These are phyloP conservation scores for Proctacanthus coquilletti DNA, from an alignment of 1,140 invertebrate genomes.

Conservation along the genomic window DNA sequence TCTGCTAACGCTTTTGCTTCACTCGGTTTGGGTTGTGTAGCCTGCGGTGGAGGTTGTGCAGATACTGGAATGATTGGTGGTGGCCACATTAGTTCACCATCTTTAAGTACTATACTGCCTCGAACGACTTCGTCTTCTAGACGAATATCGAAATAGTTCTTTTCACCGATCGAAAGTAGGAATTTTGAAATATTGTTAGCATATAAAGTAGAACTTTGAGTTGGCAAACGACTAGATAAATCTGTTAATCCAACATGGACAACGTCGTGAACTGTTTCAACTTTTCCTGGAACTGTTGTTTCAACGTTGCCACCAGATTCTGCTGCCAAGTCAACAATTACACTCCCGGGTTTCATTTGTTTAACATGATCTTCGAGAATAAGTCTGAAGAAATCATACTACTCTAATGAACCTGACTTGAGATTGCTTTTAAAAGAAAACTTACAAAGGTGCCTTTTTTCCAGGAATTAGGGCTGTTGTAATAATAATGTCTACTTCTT, in stretches of 20 bases:
- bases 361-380: constrained; percentile 56
- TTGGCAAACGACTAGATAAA: constrained; percentile 67
- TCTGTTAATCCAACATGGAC: constrained; percentile 76
- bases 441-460: constrained; percentile 54
- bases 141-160: constrained; percentile 66
- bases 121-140: constrained; percentile 74
- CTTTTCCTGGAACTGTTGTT: constrained; percentile 64
- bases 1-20: constrained; percentile 16
- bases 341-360: constrained; percentile 76
- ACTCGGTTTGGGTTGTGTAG: constrained; percentile 13
- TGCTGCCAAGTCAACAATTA: constrained; percentile 77
- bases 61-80: constrained; percentile 45
- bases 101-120: constrained; percentile 58
- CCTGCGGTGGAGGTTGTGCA: constrained; percentile 4
- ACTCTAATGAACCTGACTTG: too few species aligned
- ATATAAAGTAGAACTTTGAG: constrained; percentile 74
- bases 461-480: constrained; percentile 83
- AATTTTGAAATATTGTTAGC: constrained; percentile 86
- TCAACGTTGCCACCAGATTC: constrained; percentile 81
- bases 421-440: neutral
- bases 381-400: constrained; percentile 1
- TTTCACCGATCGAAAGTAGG: constrained; percentile 58
- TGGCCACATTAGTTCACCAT: constrained; percentile 68
- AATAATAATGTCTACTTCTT: constrained; percentile 68
- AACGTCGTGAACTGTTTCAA: constrained; percentile 62